Percentiles rank a stretch among this genome's conserved stretches.
These are phyloP conservation scores for human DNA, from an alignment of 2,113 vertebrate species.

Conservation along the genomic window GRCh38 chr5:153206001-153206500, in stretches of 20 bases:
- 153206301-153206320: conserved; percentile 42
- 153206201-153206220: conserved; percentile 12
- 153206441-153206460: conserved; percentile 58
- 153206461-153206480: conserved; percentile 59
- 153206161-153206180: not conserved
- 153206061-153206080: not conserved
- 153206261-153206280: not conserved
- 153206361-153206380: conserved; percentile 29
- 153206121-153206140: not conserved
- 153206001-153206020: not conserved
- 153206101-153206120: not conserved
- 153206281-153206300: conserved; percentile 19
- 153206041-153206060: not conserved
- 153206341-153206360: conserved; percentile 58
- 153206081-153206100: not conserved
- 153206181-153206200: not conserved
- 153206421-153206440: conserved; percentile 54
- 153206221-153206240: not conserved
- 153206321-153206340: conserved; percentile 21
- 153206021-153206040: not conserved
- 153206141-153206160: not conserved
- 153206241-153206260: not conserved
- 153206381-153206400: conserved; percentile 47
- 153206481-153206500: conserved; percentile 22
- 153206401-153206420: conserved; percentile 66